These are phyloP conservation scores for Streblospio benedicti DNA, from an alignment of 1,140 invertebrate genomes.

Conservation along the genomic window DNA sequence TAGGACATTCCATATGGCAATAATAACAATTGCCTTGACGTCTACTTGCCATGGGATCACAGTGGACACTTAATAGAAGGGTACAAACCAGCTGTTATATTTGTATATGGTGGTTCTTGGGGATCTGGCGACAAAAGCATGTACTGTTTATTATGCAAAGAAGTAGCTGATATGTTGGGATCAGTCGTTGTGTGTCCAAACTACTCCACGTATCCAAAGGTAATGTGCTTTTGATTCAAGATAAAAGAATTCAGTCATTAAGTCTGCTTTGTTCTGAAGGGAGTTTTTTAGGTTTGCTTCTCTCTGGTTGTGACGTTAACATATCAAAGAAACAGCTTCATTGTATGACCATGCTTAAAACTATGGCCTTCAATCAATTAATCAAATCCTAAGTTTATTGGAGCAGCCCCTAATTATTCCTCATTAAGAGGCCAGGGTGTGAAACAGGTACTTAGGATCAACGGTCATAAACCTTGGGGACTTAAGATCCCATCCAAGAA, in stretches of 20 bases:
- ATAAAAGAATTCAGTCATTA: not conserved
- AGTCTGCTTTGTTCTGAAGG: not conserved
- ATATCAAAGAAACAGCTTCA: too few species aligned
- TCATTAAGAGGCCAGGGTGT: too few species aligned
- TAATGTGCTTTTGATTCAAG: constrained; percentile 16
- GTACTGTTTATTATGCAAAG: constrained; percentile 37
- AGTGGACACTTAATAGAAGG: not conserved
- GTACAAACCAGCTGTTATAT: constrained; percentile 35
- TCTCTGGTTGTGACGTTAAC: not conserved
- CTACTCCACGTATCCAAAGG: constrained; percentile 41
- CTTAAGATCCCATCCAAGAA: too few species aligned
- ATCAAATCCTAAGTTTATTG: too few species aligned
- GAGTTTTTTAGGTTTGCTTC: not conserved
- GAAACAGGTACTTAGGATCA: too few species aligned
- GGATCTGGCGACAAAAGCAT: constrained; percentile 38
- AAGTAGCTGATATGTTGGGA: constrained; percentile 31
- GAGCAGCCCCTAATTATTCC: too few species aligned
- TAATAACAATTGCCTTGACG: constrained; percentile 35
- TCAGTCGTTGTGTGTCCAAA: constrained; percentile 40
- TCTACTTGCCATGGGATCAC: constrained; percentile 27
- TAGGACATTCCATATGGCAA: constrained; percentile 38
- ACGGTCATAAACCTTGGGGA: too few species aligned
- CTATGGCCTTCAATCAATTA: too few species aligned
- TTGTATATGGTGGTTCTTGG: constrained; percentile 43
- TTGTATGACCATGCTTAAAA: too few species aligned